phyloP scores from a whole-genome alignment of 2,888 invertebrate species.

The Deilephila porcellus region DNA sequence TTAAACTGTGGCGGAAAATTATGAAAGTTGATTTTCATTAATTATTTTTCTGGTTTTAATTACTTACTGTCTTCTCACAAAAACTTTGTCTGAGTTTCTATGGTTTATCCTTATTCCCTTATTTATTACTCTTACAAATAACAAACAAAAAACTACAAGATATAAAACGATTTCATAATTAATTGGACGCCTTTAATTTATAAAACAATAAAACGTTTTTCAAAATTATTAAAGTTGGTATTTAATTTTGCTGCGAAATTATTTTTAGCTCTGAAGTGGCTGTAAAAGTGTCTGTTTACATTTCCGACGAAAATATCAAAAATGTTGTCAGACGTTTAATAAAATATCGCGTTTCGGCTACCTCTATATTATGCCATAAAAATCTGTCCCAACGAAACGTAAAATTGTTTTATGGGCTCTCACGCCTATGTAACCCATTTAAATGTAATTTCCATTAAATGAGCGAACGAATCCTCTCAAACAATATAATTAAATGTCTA shows the following conservation, averaged over 20 bases:
- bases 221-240: slow-evolving; percentile 7
- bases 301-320: slow-evolving; percentile 26
- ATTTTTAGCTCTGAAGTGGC: slow-evolving; percentile 12
- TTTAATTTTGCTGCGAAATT: slow-evolving; percentile 3
- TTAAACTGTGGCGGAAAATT: no score
- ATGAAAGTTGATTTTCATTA: no score
- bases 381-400: slow-evolving; percentile 58
- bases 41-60: no score
- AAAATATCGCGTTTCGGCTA: slow-evolving; percentile 37
- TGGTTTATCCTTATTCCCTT: no score
- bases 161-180: neutral
- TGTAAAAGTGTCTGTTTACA: slow-evolving; percentile 18
- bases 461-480: slow-evolving; percentile 27
- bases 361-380: slow-evolving; percentile 52
- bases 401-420: slow-evolving; percentile 64
- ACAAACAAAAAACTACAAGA: neutral
- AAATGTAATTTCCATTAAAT: slow-evolving; percentile 48
- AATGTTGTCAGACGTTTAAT: slow-evolving; percentile 41
- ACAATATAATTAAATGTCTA: slow-evolving; percentile 17
- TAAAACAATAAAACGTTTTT: neutral
- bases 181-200: neutral
- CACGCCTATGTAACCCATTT: slow-evolving; percentile 47
- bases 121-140: no score
- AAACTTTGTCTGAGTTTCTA: no score
- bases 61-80: no score